phyloP scores from a whole-genome alignment of 2,113 vertebrate species.

The Marmota flaviventris region DNA sequence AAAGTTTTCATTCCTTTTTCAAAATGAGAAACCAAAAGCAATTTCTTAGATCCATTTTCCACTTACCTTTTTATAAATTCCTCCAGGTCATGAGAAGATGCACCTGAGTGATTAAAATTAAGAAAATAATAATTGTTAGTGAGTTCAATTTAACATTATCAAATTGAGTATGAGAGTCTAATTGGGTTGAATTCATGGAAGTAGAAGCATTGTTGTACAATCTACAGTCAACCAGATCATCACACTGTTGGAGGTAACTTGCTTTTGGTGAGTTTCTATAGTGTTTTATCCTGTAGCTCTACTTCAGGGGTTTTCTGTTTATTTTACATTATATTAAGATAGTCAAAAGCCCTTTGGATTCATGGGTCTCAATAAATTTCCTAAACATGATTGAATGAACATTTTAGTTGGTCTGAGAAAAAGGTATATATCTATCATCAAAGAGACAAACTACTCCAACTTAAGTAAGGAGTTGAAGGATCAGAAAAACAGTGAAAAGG shows the following conservation, averaged over 20 bases:
- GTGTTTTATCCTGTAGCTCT: background rate
- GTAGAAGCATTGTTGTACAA: fast-evolving
- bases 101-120: slow-evolving; percentile 83
- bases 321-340: background rate
- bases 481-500: background rate
- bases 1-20: background rate
- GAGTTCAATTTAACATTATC: background rate
- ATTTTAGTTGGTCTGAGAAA: background rate
- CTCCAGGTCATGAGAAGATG: slow-evolving; percentile 86
- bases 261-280: background rate
- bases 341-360: background rate
- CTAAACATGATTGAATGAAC: background rate
- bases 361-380: background rate
- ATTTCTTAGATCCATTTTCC: background rate
- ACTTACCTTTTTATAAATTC: slow-evolving; percentile 88
- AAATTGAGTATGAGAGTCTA: background rate
- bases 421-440: background rate
- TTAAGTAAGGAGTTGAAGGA: background rate
- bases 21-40: slow-evolving; percentile 3
- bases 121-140: slow-evolving; percentile 53
- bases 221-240: background rate
- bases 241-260: background rate
- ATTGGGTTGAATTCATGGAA: background rate
- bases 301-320: background rate
- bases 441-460: background rate